Evolutionary conservation across 2,888 invertebrate genomes (phyloP).

Genomic region (Epinotia bilunana): DNA sequence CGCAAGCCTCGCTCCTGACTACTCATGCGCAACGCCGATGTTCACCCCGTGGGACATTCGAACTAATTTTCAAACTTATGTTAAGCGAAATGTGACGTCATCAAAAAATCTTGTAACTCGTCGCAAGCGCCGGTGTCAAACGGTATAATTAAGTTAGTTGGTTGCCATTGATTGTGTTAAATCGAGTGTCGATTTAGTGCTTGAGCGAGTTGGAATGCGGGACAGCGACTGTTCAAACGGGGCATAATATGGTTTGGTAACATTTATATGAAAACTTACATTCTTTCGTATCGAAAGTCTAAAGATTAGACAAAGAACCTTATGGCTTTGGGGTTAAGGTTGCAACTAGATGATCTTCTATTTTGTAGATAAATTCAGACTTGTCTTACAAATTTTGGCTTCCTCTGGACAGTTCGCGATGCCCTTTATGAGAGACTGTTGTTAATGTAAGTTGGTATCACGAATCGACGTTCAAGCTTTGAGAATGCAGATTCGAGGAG

Average conservation of each 20-base stretch:
- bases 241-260: neutral
- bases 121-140: neutral
- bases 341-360: neutral
- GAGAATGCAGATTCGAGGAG: conserved; percentile 11
- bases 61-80: no score
- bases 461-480: conserved; percentile 22
- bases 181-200: conserved; percentile 23
- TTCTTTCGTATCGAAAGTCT: no score
- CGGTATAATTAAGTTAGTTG: conserved; percentile 47
- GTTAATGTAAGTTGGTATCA: conserved; percentile 40
- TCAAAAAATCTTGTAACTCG: no score
- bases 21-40: no score
- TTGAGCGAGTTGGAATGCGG: conserved; percentile 17
- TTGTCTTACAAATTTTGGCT: neutral
- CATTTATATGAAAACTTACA: no score
- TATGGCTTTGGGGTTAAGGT: neutral
- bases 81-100: no score
- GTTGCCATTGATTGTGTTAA: conserved; percentile 61
- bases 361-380: no score
- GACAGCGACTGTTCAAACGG: conserved; percentile 25
- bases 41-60: no score
- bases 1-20: no score
- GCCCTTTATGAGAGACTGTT: conserved; percentile 34
- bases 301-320: neutral
- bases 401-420: neutral